These are phyloP conservation scores for Tolmerus cingulatus DNA, from an alignment of 2,888 invertebrate species.

Conservation along the genomic window DNA sequence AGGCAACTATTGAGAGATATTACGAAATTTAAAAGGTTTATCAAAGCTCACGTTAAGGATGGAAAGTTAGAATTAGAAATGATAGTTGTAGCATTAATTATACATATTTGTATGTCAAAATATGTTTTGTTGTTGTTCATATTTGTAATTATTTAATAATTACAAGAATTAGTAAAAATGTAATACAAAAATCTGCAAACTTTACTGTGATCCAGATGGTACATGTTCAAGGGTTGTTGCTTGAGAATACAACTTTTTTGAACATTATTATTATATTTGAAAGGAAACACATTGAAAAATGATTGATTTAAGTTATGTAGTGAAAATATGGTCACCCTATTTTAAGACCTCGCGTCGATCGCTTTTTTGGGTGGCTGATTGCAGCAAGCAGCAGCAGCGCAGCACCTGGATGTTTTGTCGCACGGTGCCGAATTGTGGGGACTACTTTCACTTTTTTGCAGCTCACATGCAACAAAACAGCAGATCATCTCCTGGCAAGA, in stretches of 20 bases:
- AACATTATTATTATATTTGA: neutral
- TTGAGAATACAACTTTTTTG: neutral
- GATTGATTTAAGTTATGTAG: neutral
- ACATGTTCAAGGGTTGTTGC: neutral
- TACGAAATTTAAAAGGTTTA: too few species aligned
- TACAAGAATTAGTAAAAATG: neutral
- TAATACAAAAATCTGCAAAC: too few species aligned
- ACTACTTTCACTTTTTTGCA: slow-evolving; percentile 31
- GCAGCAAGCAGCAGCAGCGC: neutral
- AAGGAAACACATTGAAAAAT: neutral
- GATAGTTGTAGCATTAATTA: too few species aligned
- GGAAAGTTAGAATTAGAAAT: too few species aligned
- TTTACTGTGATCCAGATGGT: too few species aligned
- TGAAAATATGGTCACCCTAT: neutral
- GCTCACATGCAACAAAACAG: neutral
- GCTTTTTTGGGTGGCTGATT: neutral
- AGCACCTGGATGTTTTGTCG: neutral
- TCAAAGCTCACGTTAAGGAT: too few species aligned
- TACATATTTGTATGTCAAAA: too few species aligned
- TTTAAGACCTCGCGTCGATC: neutral
- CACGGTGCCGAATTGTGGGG: neutral
- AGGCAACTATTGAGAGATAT: too few species aligned
- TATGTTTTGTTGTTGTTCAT: neutral
- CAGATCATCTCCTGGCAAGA: neutral
- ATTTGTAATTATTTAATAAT: neutral